Evolutionary conservation across 2,113 vertebrate genomes (phyloP), one percentile per base, ranked within the genome.

Genomic region (Pristiophorus japonicus): DNA sequence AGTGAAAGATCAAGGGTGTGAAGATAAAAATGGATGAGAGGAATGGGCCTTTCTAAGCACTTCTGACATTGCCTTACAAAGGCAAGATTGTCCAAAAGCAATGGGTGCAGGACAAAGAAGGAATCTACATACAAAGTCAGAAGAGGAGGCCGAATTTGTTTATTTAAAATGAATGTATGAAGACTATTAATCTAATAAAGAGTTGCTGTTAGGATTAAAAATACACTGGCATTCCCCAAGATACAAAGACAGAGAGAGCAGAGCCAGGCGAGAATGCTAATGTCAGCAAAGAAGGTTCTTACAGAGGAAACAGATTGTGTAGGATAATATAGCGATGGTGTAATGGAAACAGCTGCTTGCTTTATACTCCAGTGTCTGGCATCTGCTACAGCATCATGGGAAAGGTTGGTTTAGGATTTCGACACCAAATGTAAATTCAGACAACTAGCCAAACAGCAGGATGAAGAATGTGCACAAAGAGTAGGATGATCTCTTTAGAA

Each of bases 321-420:
- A 96, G 96, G 96, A 95, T 96, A 96, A 96, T 75, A 78, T 95
- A 96, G 94, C 96, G 95, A 81, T 93, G 96, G 95, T 96, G 96
- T 96, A 96, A 96, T 92, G 96, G 96, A 96, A 97, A 97, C 96
- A 97, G 97, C 97, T 97, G 97, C 96, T 94, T 94, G 93, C 66
- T 94, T 94, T 94, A 94, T 94, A 78, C 96, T 96, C 97, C 96
- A 73, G 0, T 94, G 96, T 96, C 96, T 96, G 97, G 96, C 97
- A 97, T 97, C 97, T 96, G 34, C 96, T 96, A 51, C 95, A 95
- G 95, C 70, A 27, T 96, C 96, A 96, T 45, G 96, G 96, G 94
- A 96, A 97, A 97, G 96, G 95, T 14, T 96, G 96, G 96, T 96
- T 96, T 96, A 97, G 96, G 95, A 96, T 96, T 95, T 96, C 96